These are phyloP conservation scores for Nebria brevicollis DNA, from an alignment of 2,888 invertebrate genomes.

Conservation along the genomic window DNA sequence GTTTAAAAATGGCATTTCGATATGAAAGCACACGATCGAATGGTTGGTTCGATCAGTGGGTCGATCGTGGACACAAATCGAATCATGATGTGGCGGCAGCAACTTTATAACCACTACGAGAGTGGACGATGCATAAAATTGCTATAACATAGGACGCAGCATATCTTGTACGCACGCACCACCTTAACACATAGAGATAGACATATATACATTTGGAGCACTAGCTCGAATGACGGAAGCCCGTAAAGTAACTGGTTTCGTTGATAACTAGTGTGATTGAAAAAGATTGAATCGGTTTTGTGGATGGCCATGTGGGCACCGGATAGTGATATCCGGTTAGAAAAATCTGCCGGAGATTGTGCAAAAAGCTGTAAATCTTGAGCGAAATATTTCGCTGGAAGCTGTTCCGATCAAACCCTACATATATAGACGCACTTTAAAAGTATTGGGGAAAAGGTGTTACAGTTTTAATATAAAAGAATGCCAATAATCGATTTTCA, in stretches of 20 bases:
- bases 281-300: constrained; percentile 45
- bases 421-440: background rate
- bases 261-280: constrained; percentile 44
- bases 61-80: constrained; percentile 30
- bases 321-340: constrained; percentile 39
- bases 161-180: constrained; percentile 40
- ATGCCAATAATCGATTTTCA: background rate
- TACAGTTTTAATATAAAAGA: background rate
- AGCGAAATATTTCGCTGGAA: constrained; percentile 28
- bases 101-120: constrained; percentile 55
- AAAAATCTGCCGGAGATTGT: constrained; percentile 36
- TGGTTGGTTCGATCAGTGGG: constrained; percentile 22
- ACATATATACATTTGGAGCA: background rate
- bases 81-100: constrained; percentile 44
- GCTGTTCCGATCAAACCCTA: background rate
- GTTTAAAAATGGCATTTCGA: constrained; percentile 49
- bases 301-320: constrained; percentile 34
- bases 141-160: constrained; percentile 48
- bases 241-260: constrained; percentile 21
- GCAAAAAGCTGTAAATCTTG: constrained; percentile 35
- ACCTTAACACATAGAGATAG: background rate
- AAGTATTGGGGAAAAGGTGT: constrained; percentile 4
- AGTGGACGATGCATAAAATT: constrained; percentile 54
- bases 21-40: constrained; percentile 19
- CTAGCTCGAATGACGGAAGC: background rate